Base-by-base conservation (phyloP, 2,113 vertebrate genomes). In the Thymallus thymallus region DNA sequence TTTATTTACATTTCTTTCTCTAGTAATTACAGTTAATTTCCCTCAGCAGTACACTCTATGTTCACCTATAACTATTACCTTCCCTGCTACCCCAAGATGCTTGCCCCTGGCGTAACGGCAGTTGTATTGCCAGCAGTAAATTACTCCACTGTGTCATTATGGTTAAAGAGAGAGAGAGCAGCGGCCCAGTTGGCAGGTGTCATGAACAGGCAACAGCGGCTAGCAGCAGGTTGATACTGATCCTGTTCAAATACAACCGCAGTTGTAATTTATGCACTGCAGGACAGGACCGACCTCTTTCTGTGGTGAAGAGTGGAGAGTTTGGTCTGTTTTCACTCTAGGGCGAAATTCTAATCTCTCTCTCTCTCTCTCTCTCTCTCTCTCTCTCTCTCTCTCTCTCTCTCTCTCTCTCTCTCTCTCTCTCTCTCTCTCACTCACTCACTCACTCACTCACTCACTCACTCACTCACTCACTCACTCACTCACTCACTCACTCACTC, bases 241-340 rank as follows among this genome's bases (percentile, higher is more conserved):
- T 89, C 85, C 80, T 89, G 72, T 61, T 88, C 80, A 82, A 90
- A 88, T 75, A 86, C 74, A 86, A 88, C 82, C 74, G 68, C 65
- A 30, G 26, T 77, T 65, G 78, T 76, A 69, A 18, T 68, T 7
- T 78, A 80, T 78, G 14, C 56, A 60, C 6, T 81, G 81, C 68
- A 73, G 72, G 84, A 87, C 83, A 86, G 85, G 86, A 87, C 18
- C 69, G 77, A 84, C 87, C 61, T 88, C 82, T 75, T 87, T 82
- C 63, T 20, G 9, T 70, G 76, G 71, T 66, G 71, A 41, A n/a
- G n/a, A n/a, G n/a, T n/a, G 66, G 70, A 61, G 73, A 51, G 80
- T 62, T 71, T 51, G 71, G 66, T 71, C 76, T 65, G 73, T 80
- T 69, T 78, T 74, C 69, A 79, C 84, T 72, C 77, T 45, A 26